Conservation (phyloP, 2,888 invertebrate genomes). For the Shargacucullia verbasci region DNA sequence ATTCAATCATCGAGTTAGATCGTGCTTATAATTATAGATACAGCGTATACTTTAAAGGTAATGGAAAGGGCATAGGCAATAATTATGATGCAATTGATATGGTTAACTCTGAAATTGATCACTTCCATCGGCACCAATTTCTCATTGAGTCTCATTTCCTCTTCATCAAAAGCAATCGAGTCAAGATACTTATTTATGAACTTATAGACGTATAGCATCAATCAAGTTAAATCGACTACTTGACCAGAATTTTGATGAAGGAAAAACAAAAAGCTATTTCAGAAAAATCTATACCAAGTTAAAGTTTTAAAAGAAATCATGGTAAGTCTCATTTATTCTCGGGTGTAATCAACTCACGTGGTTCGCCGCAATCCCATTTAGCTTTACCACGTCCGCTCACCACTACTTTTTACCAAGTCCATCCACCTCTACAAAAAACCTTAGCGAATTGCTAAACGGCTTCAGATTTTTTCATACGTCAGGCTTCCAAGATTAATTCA, state of each 20-base stretch:
- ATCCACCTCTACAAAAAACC: constrained; percentile 46
- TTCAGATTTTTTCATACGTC: constrained; percentile 36
- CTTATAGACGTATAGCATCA: constrained; percentile 13
- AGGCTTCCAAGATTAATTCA: constrained; percentile 17
- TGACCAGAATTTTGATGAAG: constrained; percentile 3
- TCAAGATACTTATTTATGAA: constrained; percentile 2
- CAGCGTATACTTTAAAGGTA: constrained; percentile 28
- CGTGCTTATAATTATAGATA: constrained; percentile 45
- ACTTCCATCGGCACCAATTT: constrained; percentile 3
- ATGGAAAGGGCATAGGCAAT: constrained; percentile 38
- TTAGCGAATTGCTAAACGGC: constrained; percentile 39
- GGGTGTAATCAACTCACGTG: constrained; percentile 43
- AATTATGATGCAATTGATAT: constrained; percentile 40
- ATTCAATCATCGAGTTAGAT: constrained; percentile 49
- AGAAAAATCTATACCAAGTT: constrained; percentile 6
- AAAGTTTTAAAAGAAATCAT: constrained; percentile 7
- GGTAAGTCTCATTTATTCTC: constrained; percentile 17
- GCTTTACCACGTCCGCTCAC: constrained; percentile 15
- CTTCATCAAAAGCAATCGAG: constrained; percentile 12
- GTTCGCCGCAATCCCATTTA: constrained; percentile 41
- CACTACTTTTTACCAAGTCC: constrained; percentile 42
- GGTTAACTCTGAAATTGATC: constrained; percentile 20
- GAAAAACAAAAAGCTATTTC: too few species aligned
- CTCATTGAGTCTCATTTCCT: constrained; percentile 24
- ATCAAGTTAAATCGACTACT: constrained; percentile 15